Evolutionary conservation across 2,797 vertebrate genomes (phyloP), one percentile per base, ranked within the genome.

Genomic region (Etheostoma perlongum): DNA sequence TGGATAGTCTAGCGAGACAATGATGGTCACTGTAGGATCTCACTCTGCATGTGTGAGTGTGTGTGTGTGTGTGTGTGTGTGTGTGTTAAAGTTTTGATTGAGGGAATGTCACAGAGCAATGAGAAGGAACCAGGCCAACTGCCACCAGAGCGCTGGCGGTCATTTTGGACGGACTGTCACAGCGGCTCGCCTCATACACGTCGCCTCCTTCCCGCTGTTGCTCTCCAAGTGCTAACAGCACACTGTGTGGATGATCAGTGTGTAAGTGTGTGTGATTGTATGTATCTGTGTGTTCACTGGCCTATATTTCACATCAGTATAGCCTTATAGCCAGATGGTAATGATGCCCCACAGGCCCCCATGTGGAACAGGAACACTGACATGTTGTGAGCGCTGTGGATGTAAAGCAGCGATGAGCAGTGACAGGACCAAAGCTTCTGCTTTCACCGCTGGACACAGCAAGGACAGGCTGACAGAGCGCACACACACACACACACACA

Each of bases 51-150:
- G 76, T 83, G 74, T 60, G 66, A 66, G 30, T 21, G 2, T 48
- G 63, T 46, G 60, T 64, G 68, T 57, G 55, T 70, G 53, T 36
- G 40, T 48, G 46, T 58, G 58, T 54, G 57, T 33, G 60, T 75
- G 44, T 82, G 74, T 74, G 67, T 72, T 66, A 61, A 66, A 78
- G 77, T 78, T 72, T 82, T 90, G 89, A 88, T 86, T 92, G 92
- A 92, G 88, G 86, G 86, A 90, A 90, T 91, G 88, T 89, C 88
- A 89, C 80, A 82, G 84, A 82, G 88, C 84, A 85, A 82, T 76
- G 86, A 88, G 90, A 75, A 78, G 91, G 90, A 93, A 93, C 90
- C 93, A 90, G 93, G 93, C 91, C 92, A 93, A 91, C 91, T 93
- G 93, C 91, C 91, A 93, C 80, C 88, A 89, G 90, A 92, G 84